Conservation (phyloP, 2,888 invertebrate species). For the Baccha elongata region DNA sequence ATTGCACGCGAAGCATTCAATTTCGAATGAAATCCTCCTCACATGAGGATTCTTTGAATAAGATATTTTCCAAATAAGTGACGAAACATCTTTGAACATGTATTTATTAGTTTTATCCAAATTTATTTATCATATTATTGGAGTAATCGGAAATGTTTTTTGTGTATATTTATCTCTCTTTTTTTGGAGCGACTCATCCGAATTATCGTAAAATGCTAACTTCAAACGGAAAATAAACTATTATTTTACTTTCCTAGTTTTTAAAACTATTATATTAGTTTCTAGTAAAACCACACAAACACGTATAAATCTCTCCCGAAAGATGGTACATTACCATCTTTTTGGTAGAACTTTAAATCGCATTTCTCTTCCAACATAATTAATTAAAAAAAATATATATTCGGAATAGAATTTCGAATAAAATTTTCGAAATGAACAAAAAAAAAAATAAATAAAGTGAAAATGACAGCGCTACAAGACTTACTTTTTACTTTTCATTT, state of each 20-base stretch:
- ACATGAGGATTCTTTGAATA: conserved; percentile 32
- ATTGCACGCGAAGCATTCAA: conserved; percentile 64
- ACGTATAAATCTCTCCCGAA: conserved; percentile 45
- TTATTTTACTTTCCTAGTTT: conserved; percentile 49
- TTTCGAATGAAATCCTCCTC: conserved; percentile 29
- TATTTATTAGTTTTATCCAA: conserved; percentile 59
- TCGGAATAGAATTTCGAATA: conserved; percentile 71
- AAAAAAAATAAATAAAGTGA: conserved; percentile 25
- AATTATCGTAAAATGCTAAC: conserved; percentile 70
- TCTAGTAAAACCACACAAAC: conserved; percentile 48
- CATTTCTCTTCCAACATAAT: conserved; percentile 70
- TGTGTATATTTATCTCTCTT: conserved; percentile 37
- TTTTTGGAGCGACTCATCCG: conserved; percentile 62
- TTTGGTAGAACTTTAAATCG: conserved; percentile 63
- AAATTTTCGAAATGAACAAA: conserved; percentile 52
- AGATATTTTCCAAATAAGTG: conserved; percentile 31
- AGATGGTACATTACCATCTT: conserved; percentile 71
- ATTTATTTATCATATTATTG: conserved; percentile 56
- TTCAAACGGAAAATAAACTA: conserved; percentile 42
- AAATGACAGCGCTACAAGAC: conserved; percentile 61
- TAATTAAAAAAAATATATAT: conserved; percentile 34
- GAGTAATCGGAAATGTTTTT: conserved; percentile 62
- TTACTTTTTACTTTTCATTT: conserved; percentile 54
- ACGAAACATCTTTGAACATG: conserved; percentile 39
- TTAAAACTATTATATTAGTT: conserved; percentile 57